Conservation (phyloP, 2,113 vertebrate genomes). For the Sciurus niger region DNA sequence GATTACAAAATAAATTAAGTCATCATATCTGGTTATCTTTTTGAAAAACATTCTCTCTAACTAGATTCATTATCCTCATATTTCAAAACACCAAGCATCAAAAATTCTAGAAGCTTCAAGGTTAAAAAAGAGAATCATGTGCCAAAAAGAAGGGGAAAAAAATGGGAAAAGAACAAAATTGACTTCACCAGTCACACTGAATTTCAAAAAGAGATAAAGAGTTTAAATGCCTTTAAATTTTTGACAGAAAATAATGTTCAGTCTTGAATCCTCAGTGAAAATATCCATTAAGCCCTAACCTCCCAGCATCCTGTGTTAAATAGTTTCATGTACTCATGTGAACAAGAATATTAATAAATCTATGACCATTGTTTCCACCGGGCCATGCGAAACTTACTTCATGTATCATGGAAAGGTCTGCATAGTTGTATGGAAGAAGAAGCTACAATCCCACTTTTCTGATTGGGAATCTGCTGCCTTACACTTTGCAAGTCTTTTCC, state of each 20-base stretch:
- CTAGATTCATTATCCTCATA: not conserved
- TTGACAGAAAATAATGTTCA: not conserved
- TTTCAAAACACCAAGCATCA: not conserved
- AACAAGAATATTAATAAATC: not conserved
- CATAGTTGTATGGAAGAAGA: not conserved
- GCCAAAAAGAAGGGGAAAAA: not conserved
- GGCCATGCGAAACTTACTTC: too few relatives aligned
- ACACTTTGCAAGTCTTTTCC: not conserved
- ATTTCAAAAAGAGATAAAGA: not conserved
- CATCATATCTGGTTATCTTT: not conserved
- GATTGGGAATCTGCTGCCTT: not conserved
- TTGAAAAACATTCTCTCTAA: not conserved
- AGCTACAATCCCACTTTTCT: too few relatives aligned
- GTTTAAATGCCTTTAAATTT: not conserved
- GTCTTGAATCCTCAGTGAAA: not conserved
- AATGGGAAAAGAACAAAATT: not conserved
- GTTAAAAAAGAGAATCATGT: not conserved
- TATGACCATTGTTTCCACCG: too few relatives aligned
- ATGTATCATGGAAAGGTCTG: too few relatives aligned
- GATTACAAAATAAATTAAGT: not conserved
- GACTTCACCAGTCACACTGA: not conserved
- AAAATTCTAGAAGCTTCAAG: not conserved
- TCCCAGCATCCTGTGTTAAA: not conserved
- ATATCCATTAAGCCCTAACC: too few relatives aligned
- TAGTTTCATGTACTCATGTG: not conserved